A percentile compares a stretch with the other conserved stretches of the same genome.
Conservation (phyloP, 2,797 vertebrate species). For the Bovichtus variegatus region DNA sequence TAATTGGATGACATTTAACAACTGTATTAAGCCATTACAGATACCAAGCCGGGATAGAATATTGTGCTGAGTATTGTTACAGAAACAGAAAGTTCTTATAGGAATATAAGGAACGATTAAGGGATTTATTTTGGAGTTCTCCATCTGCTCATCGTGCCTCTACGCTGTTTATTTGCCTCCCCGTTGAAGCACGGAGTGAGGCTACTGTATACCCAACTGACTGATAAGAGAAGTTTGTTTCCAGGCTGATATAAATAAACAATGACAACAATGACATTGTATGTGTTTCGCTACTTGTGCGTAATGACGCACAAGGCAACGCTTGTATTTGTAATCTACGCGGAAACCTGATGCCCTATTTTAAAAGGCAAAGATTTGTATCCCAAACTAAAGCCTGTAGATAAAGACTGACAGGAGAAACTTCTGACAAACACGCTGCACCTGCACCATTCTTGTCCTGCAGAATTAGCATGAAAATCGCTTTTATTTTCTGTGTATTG, state of each 20-base stretch:
- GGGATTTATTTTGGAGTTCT: background rate
- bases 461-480: conserved; percentile 72
- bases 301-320: conserved; percentile 54
- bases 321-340: conserved; percentile 9
- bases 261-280: conserved; percentile 61
- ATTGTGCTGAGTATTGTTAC: background rate
- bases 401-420: conserved; percentile 41
- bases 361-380: background rate
- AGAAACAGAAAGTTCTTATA: background rate
- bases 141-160: conserved; percentile 21
- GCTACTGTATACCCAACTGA: conserved; percentile 52
- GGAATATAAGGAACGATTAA: background rate
- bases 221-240: conserved; percentile 70
- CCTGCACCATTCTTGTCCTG: conserved; percentile 62
- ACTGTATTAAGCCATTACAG: background rate
- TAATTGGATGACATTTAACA: background rate
- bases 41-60: background rate
- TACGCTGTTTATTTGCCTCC: conserved; percentile 40
- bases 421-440: conserved; percentile 62
- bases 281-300: conserved; percentile 38
- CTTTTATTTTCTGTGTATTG: conserved; percentile 68
- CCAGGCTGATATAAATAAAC: conserved; percentile 62
- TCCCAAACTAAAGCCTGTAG: conserved; percentile 14
- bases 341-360: conserved; percentile 29
- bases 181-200: conserved; percentile 24